phyloP scores from a whole-genome alignment of 2,113 vertebrate species.

The Hyaena hyaena region DNA sequence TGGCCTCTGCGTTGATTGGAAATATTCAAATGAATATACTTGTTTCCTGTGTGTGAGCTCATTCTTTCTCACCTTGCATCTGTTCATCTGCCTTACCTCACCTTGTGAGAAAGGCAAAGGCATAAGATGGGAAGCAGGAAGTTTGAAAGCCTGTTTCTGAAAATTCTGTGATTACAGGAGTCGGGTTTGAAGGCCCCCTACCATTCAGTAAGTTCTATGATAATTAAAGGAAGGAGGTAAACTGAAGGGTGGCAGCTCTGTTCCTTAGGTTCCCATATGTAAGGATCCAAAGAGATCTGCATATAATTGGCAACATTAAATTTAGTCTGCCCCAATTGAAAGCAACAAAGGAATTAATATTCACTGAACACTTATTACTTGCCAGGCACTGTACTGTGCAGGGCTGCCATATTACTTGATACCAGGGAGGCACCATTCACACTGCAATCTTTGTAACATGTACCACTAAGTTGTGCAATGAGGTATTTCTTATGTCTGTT shows the following conservation, averaged over 20 bases:
- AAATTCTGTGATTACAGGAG: not conserved
- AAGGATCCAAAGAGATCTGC: not conserved
- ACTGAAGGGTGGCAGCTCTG: not conserved
- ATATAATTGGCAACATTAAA: not conserved
- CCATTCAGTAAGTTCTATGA: not conserved
- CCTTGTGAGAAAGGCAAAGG: constrained; percentile 37
- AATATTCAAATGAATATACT: constrained; percentile 75
- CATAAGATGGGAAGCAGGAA: not conserved
- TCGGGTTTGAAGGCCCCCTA: not conserved
- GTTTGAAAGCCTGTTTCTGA: constrained; percentile 33
- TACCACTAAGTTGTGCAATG: not conserved
- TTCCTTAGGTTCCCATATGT: not conserved
- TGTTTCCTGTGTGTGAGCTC: constrained; percentile 66
- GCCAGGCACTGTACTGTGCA: not conserved
- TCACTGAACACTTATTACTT: not conserved
- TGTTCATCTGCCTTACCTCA: constrained; percentile 49
- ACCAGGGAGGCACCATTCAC: not conserved
- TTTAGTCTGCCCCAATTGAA: not conserved
- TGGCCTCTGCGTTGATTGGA: constrained; percentile 43
- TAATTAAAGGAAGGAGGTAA: not conserved
- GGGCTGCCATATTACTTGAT: not conserved
- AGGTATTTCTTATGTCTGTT: not conserved
- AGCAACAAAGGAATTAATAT: not conserved
- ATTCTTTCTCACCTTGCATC: constrained; percentile 60
- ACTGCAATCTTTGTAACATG: not conserved